Conservation (phyloP, 2,888 invertebrate species). For the Entomobrya proxima region DNA sequence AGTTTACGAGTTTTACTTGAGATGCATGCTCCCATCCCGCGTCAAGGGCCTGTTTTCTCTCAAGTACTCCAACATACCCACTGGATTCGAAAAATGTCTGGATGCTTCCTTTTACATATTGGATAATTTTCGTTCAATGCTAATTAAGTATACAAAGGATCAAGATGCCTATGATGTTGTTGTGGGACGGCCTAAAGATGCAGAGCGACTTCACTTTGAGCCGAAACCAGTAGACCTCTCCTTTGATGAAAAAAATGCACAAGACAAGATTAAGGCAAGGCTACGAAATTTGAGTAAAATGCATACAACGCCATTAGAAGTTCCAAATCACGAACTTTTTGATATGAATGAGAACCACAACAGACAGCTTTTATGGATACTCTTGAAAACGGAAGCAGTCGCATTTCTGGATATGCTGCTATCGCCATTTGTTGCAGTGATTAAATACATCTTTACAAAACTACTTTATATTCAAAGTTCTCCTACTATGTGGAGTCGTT, state of each 20-base stretch:
- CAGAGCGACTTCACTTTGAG: too few relatives aligned
- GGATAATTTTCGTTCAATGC: not conserved
- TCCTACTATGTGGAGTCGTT: not conserved
- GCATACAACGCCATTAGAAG: not conserved
- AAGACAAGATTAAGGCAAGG: not conserved
- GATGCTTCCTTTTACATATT: slow-evolving; percentile 34
- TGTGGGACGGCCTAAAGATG: too few relatives aligned
- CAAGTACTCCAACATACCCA: not conserved
- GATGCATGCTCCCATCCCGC: not conserved
- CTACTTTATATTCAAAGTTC: too few relatives aligned
- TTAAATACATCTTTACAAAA: too few relatives aligned
- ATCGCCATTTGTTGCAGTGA: too few relatives aligned
- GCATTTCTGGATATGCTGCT: not conserved
- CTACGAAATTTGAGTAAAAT: not conserved
- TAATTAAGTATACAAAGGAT: not conserved
- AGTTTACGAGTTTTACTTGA: slow-evolving; percentile 10
- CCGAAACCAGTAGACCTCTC: not conserved
- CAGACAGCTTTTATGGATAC: not conserved
- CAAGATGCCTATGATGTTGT: not conserved
- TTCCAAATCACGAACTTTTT: too few relatives aligned
- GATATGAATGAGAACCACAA: too few relatives aligned
- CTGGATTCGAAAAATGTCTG: slow-evolving; percentile 38
- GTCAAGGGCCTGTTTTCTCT: not conserved
- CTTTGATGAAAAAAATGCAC: too few relatives aligned
- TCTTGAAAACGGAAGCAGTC: not conserved